Evolutionary conservation across 2,113 vertebrate species (phyloP).

Genomic region (Rallus limicola): DNA sequence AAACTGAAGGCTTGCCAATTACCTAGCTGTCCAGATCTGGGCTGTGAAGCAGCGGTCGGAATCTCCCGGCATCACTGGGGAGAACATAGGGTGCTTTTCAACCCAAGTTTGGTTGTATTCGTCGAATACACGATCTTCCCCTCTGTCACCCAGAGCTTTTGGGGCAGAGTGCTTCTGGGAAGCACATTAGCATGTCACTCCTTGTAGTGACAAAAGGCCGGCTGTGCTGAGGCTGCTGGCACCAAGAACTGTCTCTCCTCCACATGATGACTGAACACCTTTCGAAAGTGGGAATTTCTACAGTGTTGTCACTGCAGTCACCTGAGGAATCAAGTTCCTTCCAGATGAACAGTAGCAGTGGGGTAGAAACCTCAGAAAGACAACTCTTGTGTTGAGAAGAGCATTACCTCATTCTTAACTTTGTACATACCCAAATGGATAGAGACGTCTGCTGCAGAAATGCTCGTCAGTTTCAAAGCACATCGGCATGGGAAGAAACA

Average conservation of each 20-base stretch:
- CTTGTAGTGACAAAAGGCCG: not conserved
- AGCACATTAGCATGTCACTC: not conserved
- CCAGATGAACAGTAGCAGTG: fast-evolving
- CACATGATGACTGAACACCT: not conserved
- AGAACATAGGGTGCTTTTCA: not conserved
- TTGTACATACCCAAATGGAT: not conserved
- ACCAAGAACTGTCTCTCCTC: not conserved
- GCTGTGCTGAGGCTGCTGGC: not conserved
- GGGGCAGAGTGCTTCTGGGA: not conserved
- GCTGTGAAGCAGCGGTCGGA: not conserved
- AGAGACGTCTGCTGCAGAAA: not conserved
- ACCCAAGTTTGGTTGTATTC: not conserved
- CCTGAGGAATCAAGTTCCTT: not conserved
- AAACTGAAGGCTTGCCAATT: not conserved
- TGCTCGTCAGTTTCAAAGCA: not conserved
- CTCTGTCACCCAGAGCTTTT: not conserved
- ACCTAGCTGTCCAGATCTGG: not conserved
- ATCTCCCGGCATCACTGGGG: not conserved
- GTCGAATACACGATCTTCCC: fast-evolving
- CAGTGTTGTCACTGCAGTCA: not conserved
- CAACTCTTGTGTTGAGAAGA: not conserved
- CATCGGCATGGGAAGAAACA: not conserved
- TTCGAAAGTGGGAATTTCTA: not conserved
- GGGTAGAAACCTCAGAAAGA: not conserved
- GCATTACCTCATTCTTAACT: not conserved